phyloP scores from a whole-genome alignment of 2,797 vertebrate genomes.

The Cynodonichthys magdalenae region DNA sequence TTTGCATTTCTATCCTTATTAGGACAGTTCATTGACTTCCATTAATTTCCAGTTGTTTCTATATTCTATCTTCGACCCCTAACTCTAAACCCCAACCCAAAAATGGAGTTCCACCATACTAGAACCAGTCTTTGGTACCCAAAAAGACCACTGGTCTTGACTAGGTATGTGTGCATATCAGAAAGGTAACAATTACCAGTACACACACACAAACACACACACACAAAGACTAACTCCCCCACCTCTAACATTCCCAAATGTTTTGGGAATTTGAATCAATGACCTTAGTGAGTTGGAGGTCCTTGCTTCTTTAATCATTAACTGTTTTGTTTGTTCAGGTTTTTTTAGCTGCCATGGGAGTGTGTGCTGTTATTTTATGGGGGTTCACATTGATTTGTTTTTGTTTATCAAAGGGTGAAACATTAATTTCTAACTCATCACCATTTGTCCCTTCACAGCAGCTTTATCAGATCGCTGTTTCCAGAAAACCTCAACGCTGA shows the following conservation, averaged over 20 bases:
- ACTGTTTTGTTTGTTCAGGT: constrained; percentile 24
- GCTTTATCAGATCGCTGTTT: constrained; percentile 95
- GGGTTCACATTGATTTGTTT: constrained; percentile 7
- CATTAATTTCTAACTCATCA: constrained; percentile 11
- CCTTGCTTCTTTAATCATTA: constrained; percentile 57
- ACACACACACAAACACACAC: too few relatives aligned
- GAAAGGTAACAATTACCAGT: too few relatives aligned
- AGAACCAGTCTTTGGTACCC: too few relatives aligned
- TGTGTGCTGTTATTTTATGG: constrained; percentile 9
- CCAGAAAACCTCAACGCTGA: constrained; percentile 95
- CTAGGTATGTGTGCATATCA: too few relatives aligned
- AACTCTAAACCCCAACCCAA: too few relatives aligned
- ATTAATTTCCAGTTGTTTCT: too few relatives aligned
- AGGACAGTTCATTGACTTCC: too few relatives aligned
- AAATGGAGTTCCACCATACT: too few relatives aligned
- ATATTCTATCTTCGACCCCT: too few relatives aligned
- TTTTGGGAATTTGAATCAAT: constrained; percentile 53
- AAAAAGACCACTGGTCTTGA: too few relatives aligned
- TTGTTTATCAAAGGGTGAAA: constrained; percentile 2
- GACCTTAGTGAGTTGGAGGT: constrained; percentile 36
- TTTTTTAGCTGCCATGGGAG: constrained; percentile 24
- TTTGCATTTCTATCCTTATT: too few relatives aligned
- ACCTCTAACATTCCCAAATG: constrained; percentile 31
- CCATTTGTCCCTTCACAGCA: constrained; percentile 70
- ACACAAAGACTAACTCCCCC: constrained; percentile 1